These are phyloP conservation scores for Simalia tracyae DNA, from an alignment of 2,797 vertebrate species.

Conservation along the genomic window DNA sequence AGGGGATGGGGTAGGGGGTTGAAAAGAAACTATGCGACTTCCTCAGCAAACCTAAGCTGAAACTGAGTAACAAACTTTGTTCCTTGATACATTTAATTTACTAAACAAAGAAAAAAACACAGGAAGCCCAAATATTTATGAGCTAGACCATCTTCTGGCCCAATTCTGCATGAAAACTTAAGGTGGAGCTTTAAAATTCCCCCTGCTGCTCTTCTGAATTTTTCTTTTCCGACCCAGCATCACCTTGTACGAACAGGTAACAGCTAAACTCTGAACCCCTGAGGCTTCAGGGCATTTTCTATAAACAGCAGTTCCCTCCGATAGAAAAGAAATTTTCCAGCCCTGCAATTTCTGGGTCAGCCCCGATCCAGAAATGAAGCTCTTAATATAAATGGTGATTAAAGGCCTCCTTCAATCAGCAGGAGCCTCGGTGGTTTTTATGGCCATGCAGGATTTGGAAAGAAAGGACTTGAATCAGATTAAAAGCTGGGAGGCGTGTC, in stretches of 20 bases:
- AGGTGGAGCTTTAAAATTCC: background rate
- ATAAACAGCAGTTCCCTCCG: constrained; percentile 1
- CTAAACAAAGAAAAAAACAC: no score
- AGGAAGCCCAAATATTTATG: background rate
- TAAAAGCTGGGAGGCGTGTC: background rate
- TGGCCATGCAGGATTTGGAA: background rate
- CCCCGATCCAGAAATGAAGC: background rate
- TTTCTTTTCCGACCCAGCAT: background rate
- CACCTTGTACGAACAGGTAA: background rate
- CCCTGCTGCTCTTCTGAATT: background rate
- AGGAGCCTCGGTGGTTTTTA: background rate
- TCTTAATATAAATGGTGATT: constrained; percentile 21
- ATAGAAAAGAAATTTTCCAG: background rate
- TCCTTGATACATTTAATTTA: background rate
- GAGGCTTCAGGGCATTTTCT: background rate
- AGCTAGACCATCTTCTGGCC: no score
- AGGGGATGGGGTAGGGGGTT: background rate
- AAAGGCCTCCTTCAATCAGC: background rate
- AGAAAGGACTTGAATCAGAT: constrained; percentile 18
- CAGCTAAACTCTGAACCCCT: background rate
- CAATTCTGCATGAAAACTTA: background rate
- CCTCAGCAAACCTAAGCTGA: background rate
- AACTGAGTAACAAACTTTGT: background rate
- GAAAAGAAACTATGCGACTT: background rate
- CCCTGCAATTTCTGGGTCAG: constrained; percentile 22